Evolutionary conservation across 1,140 invertebrate genomes (phyloP).

Genomic region (Dermatophagoides farinae): DNA sequence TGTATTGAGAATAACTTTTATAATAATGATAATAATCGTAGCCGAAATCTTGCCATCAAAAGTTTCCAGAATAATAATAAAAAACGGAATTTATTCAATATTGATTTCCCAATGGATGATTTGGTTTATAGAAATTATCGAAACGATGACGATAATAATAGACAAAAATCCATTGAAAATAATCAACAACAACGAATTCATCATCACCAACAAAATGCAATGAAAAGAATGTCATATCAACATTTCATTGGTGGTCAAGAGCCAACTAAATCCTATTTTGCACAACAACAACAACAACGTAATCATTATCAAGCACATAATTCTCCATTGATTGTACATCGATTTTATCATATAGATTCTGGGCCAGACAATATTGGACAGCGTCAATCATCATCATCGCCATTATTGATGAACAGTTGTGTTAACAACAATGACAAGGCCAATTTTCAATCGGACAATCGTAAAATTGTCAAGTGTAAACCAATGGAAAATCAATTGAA

Average conservation of each 20-base stretch:
- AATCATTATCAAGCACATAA: constrained; percentile 8
- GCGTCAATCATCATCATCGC: not conserved
- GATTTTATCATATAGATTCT: constrained; percentile 4
- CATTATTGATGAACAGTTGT: not conserved
- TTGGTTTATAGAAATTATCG: no score
- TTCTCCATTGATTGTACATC: constrained; percentile 7
- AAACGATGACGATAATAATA: no score
- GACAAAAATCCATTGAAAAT: no score
- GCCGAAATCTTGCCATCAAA: not conserved
- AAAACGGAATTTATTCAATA: no score
- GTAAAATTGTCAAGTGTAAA: not conserved
- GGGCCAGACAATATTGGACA: not conserved
- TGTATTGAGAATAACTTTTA: constrained; percentile 6
- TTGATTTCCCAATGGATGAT: no score
- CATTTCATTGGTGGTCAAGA: no score
- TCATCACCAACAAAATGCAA: no score
- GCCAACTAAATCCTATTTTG: not conserved
- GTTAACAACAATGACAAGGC: not conserved
- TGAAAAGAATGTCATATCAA: no score
- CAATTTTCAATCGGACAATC: not conserved
- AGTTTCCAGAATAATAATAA: not conserved
- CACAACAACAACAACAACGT: not conserved
- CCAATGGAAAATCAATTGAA: not conserved
- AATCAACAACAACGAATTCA: no score
- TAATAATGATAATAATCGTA: not conserved